A percentile compares a stretch with the other conserved stretches of the same genome.
Conservation (phyloP, 2,113 vertebrate genomes). For the Rhynchomys soricoides region DNA sequence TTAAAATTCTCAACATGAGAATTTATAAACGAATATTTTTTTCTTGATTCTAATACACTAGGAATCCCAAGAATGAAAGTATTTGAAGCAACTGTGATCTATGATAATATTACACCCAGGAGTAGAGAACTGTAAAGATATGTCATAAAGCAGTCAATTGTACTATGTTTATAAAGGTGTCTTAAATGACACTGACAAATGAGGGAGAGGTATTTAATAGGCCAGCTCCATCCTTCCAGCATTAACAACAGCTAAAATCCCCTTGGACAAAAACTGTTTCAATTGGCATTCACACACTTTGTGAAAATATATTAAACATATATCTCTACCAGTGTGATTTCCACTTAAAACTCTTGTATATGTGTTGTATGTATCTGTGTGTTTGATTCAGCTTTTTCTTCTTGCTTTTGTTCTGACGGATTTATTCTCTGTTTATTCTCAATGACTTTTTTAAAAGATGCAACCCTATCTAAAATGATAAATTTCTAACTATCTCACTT, state of each 20-base stretch:
- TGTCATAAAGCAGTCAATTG: background rate
- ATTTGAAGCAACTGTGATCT: background rate
- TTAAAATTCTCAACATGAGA: background rate
- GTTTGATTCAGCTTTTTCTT: background rate
- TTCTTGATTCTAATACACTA: background rate
- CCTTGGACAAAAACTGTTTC: background rate
- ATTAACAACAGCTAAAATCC: background rate
- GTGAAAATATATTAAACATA: slow-evolving; percentile 5
- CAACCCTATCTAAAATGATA: background rate
- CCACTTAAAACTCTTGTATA: background rate
- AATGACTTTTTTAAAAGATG: background rate
- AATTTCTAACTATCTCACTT: background rate
- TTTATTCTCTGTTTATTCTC: background rate
- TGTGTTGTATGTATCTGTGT: background rate
- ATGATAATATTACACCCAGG: background rate
- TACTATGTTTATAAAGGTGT: background rate
- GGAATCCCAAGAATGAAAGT: background rate
- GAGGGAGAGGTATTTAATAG: background rate
- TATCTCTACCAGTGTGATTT: background rate
- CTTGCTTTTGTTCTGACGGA: background rate
- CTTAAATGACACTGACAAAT: background rate
- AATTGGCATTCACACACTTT: background rate
- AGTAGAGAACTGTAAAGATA: background rate
- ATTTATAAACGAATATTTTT: background rate
- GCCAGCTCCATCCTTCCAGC: background rate